These are phyloP conservation scores for Liolophura sinensis DNA, from an alignment of 1,140 invertebrate genomes.

Conservation along the genomic window DNA sequence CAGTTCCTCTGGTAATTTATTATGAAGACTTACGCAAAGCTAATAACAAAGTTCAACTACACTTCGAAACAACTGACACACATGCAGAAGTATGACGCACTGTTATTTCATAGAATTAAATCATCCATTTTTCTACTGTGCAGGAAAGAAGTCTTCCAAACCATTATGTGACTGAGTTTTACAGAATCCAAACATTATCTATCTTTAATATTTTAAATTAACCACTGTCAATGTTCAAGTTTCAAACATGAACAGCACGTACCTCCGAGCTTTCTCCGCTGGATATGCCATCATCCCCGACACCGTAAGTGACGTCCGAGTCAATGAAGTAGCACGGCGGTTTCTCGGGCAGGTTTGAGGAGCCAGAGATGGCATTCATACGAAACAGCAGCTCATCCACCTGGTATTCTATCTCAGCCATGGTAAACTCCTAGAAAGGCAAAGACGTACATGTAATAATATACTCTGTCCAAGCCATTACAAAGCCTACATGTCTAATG, in stretches of 20 bases:
- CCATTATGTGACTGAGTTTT: too few relatives aligned
- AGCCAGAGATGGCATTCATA: constrained; percentile 53
- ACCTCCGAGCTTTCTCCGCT: constrained; percentile 50
- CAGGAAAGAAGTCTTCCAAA: too few relatives aligned
- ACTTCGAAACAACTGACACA: too few relatives aligned
- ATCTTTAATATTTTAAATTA: too few relatives aligned
- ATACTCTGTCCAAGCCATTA: not conserved
- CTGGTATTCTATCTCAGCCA: constrained; percentile 58
- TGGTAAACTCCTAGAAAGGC: constrained; percentile 52
- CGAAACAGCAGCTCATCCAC: constrained; percentile 58
- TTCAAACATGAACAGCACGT: not conserved
- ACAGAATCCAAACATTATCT: too few relatives aligned
- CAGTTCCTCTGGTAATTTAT: too few relatives aligned
- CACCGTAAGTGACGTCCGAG: constrained; percentile 42
- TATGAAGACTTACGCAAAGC: too few relatives aligned
- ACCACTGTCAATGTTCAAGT: not conserved
- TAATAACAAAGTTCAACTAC: too few relatives aligned
- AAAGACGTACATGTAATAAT: not conserved
- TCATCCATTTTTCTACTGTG: too few relatives aligned
- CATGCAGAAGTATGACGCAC: too few relatives aligned
- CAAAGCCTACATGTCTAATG: too few relatives aligned
- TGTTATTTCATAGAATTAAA: too few relatives aligned
- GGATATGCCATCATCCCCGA: constrained; percentile 51
- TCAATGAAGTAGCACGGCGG: constrained; percentile 49
- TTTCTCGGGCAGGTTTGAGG: constrained; percentile 50